phyloP scores from a whole-genome alignment of 2,113 vertebrate species.

The Chloropsis hardwickii region DNA sequence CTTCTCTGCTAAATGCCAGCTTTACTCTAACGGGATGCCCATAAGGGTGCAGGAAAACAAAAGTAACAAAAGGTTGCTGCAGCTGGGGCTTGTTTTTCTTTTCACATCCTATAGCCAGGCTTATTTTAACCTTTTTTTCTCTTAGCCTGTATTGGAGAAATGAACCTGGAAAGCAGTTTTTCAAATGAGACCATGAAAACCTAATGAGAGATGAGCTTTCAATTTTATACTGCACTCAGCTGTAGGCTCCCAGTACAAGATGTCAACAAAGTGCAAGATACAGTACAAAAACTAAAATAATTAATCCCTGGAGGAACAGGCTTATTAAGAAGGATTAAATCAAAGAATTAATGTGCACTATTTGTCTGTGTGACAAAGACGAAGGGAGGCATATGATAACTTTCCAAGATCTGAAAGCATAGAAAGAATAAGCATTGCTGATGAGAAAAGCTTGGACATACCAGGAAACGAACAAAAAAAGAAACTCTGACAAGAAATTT shows the following conservation, averaged over 20 bases:
- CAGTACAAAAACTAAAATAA: constrained; percentile 62
- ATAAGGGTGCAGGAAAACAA: neutral
- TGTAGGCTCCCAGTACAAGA: constrained; percentile 40
- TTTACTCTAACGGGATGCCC: neutral
- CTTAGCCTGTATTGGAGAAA: neutral
- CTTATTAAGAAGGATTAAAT: constrained; percentile 69
- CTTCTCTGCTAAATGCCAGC: neutral
- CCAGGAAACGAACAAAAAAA: neutral
- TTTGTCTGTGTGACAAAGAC: constrained; percentile 48
- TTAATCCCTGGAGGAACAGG: constrained; percentile 63
- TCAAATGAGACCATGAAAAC: constrained; percentile 5
- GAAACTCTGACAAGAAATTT: neutral
- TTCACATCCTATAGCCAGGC: neutral
- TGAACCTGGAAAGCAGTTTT: neutral
- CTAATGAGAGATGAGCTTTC: constrained; percentile 57
- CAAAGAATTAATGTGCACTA: constrained; percentile 53
- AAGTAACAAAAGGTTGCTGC: neutral
- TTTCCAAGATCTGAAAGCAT: neutral
- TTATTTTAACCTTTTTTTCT: neutral
- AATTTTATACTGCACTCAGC: neutral
- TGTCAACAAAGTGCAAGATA: constrained; percentile 66
- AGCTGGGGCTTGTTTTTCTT: neutral
- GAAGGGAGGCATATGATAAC: constrained; percentile 34
- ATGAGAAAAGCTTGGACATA: neutral
- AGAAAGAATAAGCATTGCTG: neutral